phyloP scores from a whole-genome alignment of 2,888 invertebrate species.

The Acrocera orbiculus region DNA sequence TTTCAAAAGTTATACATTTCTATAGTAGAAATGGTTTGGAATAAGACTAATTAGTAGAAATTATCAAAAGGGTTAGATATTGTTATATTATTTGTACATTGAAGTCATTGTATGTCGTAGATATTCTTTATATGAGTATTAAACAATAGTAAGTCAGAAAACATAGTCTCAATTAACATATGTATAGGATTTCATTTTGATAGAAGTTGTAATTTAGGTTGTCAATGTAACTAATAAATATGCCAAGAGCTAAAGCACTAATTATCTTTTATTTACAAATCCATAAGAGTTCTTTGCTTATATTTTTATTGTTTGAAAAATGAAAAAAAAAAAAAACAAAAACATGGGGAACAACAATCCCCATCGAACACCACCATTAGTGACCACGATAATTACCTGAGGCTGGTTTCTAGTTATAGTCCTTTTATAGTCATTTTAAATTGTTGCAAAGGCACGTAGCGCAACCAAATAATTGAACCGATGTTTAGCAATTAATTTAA shows the following conservation, averaged over 20 bases:
- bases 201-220: background rate
- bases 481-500: conserved; percentile 17
- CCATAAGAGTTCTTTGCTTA: conserved; percentile 14
- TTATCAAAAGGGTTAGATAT: conserved; percentile 1
- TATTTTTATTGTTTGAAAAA: too few relatives aligned
- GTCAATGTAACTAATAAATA: too few relatives aligned
- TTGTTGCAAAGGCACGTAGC: conserved; percentile 3
- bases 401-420: conserved; percentile 10
- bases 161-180: conserved; percentile 3
- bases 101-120: conserved; percentile 1
- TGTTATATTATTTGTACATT: conserved; percentile 4
- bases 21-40: background rate
- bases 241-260: too few relatives aligned
- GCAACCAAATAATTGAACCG: conserved; percentile 10
- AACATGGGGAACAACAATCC: background rate
- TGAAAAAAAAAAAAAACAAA: background rate
- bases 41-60: conserved; percentile 3
- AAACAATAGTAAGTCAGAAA: too few relatives aligned
- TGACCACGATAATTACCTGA: conserved; percentile 17
- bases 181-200: conserved; percentile 1
- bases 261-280: conserved; percentile 17
- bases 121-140: too few relatives aligned
- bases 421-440: conserved; percentile 4
- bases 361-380: conserved; percentile 14
- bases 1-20: conserved; percentile 2